phyloP scores from a whole-genome alignment of 2,797 vertebrate species.

The Enteromius viviparus region DNA sequence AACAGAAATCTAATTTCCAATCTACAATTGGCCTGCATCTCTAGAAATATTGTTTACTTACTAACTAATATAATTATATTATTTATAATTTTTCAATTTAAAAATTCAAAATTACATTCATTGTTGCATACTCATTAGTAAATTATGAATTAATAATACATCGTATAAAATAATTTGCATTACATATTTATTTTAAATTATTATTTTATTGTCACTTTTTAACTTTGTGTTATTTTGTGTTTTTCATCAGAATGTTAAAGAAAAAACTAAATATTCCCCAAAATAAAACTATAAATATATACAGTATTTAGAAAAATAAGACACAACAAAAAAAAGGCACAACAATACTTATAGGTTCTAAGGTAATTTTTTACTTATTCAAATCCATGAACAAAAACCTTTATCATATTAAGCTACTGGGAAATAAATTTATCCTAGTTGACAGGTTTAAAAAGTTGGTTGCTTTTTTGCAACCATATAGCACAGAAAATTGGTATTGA shows the following conservation, averaged over 20 bases:
- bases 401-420: not conserved
- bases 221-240: not conserved
- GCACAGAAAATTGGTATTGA: not conserved
- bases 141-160: not conserved
- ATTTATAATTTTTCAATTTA: not conserved
- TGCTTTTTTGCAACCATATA: not conserved
- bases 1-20: not conserved
- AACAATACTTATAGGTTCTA: not conserved
- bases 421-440: not conserved
- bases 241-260: not conserved
- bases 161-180: not conserved
- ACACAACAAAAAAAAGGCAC: not conserved
- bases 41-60: not conserved
- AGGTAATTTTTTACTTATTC: not conserved
- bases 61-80: too few species aligned
- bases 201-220: not conserved
- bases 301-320: not conserved
- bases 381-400: too few species aligned
- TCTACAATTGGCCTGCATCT: not conserved
- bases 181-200: not conserved
- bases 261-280: not conserved
- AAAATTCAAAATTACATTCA: not conserved
- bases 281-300: not conserved
- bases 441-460: not conserved
- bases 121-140: not conserved